Conservation (phyloP, 2,797 vertebrate species). For the Coilia nasus region DNA sequence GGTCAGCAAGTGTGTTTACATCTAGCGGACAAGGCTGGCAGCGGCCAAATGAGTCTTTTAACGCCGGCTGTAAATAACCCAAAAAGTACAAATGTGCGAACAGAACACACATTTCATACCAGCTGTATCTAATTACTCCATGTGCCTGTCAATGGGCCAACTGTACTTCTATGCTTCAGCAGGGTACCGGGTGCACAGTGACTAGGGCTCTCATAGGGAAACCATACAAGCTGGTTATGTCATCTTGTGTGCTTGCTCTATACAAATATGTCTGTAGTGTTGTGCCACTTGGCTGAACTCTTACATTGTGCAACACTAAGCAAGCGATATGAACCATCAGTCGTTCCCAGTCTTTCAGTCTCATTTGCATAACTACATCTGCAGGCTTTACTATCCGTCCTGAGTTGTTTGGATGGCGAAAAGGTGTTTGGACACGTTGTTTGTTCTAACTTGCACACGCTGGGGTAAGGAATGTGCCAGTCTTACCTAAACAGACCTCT, state of each 20-base stretch:
- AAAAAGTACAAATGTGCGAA: background rate
- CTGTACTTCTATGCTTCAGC: background rate
- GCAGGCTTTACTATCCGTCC: background rate
- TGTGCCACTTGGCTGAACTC: background rate
- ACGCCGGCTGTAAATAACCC: background rate
- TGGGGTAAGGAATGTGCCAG: background rate
- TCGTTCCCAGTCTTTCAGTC: background rate
- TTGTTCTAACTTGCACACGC: background rate
- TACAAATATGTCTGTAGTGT: background rate
- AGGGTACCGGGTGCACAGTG: background rate
- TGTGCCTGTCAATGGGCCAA: background rate
- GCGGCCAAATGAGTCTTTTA: background rate
- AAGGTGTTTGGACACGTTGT: conserved; percentile 3
- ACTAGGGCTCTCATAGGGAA: background rate
- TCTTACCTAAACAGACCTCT: background rate
- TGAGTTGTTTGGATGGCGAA: background rate
- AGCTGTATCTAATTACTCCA: background rate
- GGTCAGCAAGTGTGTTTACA: background rate
- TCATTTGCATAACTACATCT: background rate
- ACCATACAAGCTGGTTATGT: background rate
- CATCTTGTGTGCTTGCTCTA: background rate
- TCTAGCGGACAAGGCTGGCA: background rate
- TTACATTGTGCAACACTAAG: background rate
- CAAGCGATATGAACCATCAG: background rate
- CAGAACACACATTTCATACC: background rate